Evolutionary conservation across 2,888 invertebrate species (phyloP).

Genomic region (Spilarctia lutea): DNA sequence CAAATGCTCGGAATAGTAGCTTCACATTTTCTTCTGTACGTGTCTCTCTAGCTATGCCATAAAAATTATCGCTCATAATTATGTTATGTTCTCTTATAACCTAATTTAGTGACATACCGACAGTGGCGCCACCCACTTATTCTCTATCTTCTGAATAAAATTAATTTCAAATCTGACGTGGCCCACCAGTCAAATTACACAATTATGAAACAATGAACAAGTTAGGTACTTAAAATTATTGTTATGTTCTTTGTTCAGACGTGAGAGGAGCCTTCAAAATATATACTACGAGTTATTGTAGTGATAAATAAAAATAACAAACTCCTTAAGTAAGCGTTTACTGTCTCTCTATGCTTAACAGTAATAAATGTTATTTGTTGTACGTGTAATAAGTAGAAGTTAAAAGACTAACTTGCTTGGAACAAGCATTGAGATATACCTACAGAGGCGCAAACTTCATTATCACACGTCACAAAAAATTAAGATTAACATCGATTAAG

Average conservation of each 20-base stretch:
- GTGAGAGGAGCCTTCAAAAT: conserved; percentile 13
- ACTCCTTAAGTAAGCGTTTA: not conserved
- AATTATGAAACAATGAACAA: not conserved
- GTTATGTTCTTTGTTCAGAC: not conserved
- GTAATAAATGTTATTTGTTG: not conserved
- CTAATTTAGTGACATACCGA: too few relatives aligned
- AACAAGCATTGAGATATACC: too few relatives aligned
- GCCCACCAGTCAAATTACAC: not conserved
- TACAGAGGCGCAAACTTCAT: too few relatives aligned
- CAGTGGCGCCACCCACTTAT: not conserved
- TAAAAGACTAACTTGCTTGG: not conserved
- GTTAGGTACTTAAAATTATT: conserved; percentile 1
- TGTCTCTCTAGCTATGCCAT: too few relatives aligned
- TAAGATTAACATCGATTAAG: too few relatives aligned
- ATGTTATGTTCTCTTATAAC: too few relatives aligned
- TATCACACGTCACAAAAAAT: too few relatives aligned
- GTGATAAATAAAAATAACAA: not conserved
- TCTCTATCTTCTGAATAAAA: not conserved
- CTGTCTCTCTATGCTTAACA: not conserved
- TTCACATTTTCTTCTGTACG: too few relatives aligned
- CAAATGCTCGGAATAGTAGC: too few relatives aligned
- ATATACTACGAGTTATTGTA: not conserved
- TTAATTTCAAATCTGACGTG: not conserved
- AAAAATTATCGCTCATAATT: too few relatives aligned
- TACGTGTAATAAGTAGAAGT: not conserved